Conservation (phyloP, 2,113 vertebrate species). For the Carollia perspicillata region DNA sequence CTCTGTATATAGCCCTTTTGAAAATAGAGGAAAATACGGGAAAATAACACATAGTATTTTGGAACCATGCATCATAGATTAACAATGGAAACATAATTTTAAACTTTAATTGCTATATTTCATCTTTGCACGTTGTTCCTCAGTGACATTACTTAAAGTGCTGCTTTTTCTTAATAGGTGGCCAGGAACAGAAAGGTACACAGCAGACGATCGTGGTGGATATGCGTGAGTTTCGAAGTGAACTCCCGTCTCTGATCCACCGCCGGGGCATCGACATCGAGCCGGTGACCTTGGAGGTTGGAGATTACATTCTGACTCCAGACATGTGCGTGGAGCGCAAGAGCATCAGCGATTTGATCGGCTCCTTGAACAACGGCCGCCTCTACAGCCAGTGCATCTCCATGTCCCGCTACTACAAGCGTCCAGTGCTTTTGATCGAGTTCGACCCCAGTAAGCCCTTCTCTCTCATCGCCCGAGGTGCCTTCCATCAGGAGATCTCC, state of each 20-base stretch:
- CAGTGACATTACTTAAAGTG: background rate
- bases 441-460: conserved; percentile 94
- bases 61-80: background rate
- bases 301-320: conserved; percentile 95
- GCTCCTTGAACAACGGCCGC: conserved; percentile 92
- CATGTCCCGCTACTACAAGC: conserved; percentile 95
- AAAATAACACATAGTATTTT: background rate
- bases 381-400: conserved; percentile 92
- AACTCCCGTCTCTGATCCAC: conserved; percentile 93
- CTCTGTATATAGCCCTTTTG: background rate
- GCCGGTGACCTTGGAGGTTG: conserved; percentile 94
- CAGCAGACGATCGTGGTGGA: conserved; percentile 92
- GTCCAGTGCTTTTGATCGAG: conserved; percentile 93
- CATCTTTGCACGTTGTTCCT: background rate
- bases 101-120: background rate
- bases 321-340: conserved; percentile 96
- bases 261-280: conserved; percentile 95
- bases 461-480: conserved; percentile 87
- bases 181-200: conserved; percentile 86
- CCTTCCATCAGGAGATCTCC: conserved; percentile 92
- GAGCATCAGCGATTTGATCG: conserved; percentile 94
- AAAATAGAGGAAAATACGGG: background rate
- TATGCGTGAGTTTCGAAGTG: conserved; percentile 97
- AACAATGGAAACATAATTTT: background rate
- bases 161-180: conserved; percentile 81